Evolutionary conservation across 2,888 invertebrate genomes (phyloP).

Genomic region (Nephrotoma appendiculata): DNA sequence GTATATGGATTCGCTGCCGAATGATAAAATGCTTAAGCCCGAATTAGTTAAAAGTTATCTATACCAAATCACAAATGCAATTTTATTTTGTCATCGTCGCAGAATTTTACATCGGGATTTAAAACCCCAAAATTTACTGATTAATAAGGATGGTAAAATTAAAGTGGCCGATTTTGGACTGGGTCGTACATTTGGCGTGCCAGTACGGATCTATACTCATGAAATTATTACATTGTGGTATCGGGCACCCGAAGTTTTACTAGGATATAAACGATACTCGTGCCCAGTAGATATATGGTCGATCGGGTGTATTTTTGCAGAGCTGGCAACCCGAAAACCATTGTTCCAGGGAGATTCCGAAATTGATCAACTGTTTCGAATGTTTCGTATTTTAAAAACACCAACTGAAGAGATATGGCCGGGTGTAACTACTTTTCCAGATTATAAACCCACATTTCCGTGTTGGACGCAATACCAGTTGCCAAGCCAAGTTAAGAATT

Average conservation of each 20-base stretch:
- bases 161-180: conserved; percentile 99
- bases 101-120: conserved; percentile 85
- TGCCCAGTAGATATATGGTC: conserved; percentile 97
- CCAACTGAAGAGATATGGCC: conserved; percentile 95
- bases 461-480: conserved; percentile 82
- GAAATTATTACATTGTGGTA: conserved; percentile 97
- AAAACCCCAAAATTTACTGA: conserved; percentile 92
- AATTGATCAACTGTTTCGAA: conserved; percentile 94
- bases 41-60: conserved; percentile 74
- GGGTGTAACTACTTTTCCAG: conserved; percentile 79
- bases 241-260: conserved; percentile 88
- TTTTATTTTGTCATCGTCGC: conserved; percentile 86
- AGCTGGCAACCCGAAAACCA: conserved; percentile 88
- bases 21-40: conserved; percentile 65
- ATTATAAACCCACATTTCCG: conserved; percentile 91
- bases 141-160: conserved; percentile 78
- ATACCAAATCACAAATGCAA: conserved; percentile 71
- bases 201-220: conserved; percentile 86
- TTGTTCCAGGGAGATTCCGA: conserved; percentile 97
- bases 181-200: conserved; percentile 90
- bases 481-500: conserved; percentile 53
- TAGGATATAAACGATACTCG: conserved; percentile 77
- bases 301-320: conserved; percentile 93
- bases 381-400: conserved; percentile 87
- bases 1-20: conserved; percentile 79